These are phyloP conservation scores for Caenorhabditis tropicalis DNA, from an alignment of 1,140 invertebrate species.

Conservation along the genomic window DNA sequence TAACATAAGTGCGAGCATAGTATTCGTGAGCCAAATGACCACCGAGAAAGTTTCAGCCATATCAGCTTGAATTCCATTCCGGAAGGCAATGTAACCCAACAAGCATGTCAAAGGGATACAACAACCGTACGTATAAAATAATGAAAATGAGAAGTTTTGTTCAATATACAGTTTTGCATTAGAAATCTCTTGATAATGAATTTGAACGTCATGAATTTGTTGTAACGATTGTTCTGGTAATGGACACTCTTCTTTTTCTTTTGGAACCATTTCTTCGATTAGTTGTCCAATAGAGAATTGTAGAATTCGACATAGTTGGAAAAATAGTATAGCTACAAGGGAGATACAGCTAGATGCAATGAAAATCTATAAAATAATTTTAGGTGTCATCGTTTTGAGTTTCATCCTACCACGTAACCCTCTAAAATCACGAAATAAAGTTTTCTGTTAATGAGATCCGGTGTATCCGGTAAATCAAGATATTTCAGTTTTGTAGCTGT, in stretches of 20 bases:
- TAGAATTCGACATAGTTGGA: slow-evolving; percentile 46
- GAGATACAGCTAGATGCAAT: slow-evolving; percentile 48
- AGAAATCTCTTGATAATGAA: slow-evolving; percentile 53
- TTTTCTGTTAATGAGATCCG: slow-evolving; percentile 47
- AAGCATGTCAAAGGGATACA: slow-evolving; percentile 50
- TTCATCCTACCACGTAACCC: slow-evolving; percentile 37
- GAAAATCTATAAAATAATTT: slow-evolving; percentile 44
- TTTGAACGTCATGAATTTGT: slow-evolving; percentile 52
- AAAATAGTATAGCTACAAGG: slow-evolving; percentile 47
- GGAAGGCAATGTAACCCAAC: slow-evolving; percentile 39
- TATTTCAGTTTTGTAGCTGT: slow-evolving; percentile 43
- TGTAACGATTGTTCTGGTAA: slow-evolving; percentile 48
- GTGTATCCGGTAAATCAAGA: slow-evolving; percentile 40
- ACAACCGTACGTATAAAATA: slow-evolving; percentile 51
- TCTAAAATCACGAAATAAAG: slow-evolving; percentile 47
- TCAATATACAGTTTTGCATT: slow-evolving; percentile 46
- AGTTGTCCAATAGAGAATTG: slow-evolving; percentile 29
- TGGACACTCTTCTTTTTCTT: slow-evolving; percentile 52
- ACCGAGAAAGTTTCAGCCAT: slow-evolving; percentile 42
- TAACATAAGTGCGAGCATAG: slow-evolving; percentile 30
- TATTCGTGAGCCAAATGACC: slow-evolving; percentile 42
- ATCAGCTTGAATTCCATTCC: slow-evolving; percentile 45
- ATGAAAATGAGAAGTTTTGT: slow-evolving; percentile 49
- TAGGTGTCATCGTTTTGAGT: neutral
- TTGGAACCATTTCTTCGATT: slow-evolving; percentile 49